Base-by-base conservation (phyloP, 2,888 invertebrate species). In the Therioaphis trifolii region DNA sequence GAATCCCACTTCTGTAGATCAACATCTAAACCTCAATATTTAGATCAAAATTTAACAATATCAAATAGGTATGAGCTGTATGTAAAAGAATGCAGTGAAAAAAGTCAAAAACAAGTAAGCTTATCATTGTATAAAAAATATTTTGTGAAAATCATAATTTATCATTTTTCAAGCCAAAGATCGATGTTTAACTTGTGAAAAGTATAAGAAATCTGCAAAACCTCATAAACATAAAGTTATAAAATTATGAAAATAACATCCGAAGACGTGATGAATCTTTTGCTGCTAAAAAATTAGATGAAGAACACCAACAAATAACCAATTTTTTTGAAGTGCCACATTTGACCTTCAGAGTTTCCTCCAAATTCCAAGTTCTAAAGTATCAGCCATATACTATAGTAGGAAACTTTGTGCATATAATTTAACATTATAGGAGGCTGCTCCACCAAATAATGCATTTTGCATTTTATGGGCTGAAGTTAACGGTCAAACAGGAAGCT, bases 401-500 rank as follows among this genome's bases (percentile, higher is more conserved):
- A 84, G 87, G 82, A 88, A 88, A 85, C 76, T 87, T 71, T 86
- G 85, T 75, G 80, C 85, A 21, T 87, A 86, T 85, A 88, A 87
- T 86, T 86, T 88, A 35, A 87, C 86, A 71, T 85, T 88, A 84
- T 87, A 87, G 85, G 87, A 87, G 85, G 85, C 86, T 43, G 85
- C 85, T 29, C 43, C 85, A n/a, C 86, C 86, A 75, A 86, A 87
- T 82, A 85, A 86, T 72, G 86, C 86, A 35, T 86, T 85, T 85
- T 88, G 87, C 63, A 86, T 85, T 79, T 79, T 77, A 74, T 87
- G 87, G 87, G 86, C 85, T 24, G 87, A 87, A 86, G 27, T 87
- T 43, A 86, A 87, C 84, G 87, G 87, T 58, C 87, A 87, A 85
- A 87, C 86, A 84, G 87, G 87, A 71, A 88, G 87, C 85, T 86